Percentiles rank a stretch among this genome's conserved stretches.
Conservation (phyloP, 2,888 invertebrate genomes). For the Drosophila parthenogenetica region DNA sequence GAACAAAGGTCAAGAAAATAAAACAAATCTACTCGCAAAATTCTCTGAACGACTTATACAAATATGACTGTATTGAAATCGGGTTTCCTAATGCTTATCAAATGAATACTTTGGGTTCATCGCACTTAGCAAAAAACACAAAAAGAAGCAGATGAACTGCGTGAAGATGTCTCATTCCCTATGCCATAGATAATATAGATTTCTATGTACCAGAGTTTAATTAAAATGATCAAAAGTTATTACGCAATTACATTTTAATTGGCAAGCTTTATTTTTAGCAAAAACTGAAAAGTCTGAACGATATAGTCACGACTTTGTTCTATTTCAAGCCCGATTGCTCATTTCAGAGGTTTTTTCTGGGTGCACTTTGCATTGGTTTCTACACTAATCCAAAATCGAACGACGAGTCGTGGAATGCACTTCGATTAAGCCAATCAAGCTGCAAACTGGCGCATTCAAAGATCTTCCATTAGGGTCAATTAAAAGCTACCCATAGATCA, state of each 20-base stretch:
- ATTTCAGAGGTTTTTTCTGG: too few species aligned
- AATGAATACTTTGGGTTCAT: too few species aligned
- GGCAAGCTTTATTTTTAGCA: conserved; percentile 1
- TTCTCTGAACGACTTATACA: too few species aligned
- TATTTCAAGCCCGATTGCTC: too few species aligned
- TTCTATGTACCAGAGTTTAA: conserved; percentile 44
- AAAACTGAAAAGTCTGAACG: neutral
- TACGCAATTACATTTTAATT: conserved; percentile 29
- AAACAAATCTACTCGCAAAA: too few species aligned
- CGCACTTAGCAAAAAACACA: too few species aligned
- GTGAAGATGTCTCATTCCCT: conserved; percentile 12
- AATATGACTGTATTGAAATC: too few species aligned
- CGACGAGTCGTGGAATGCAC: conserved; percentile 43
- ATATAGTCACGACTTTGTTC: too few species aligned
- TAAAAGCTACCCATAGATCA: conserved; percentile 29
- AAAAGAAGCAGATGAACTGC: too few species aligned
- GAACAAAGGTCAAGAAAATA: too few species aligned
- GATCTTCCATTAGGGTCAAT: conserved; percentile 65
- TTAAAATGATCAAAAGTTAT: conserved; percentile 38
- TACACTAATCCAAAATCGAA: conserved; percentile 62
- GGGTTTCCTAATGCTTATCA: too few species aligned
- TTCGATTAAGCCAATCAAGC: conserved; percentile 64
- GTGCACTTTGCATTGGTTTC: conserved; percentile 52
- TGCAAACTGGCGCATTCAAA: conserved; percentile 30
- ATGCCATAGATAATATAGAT: conserved; percentile 12